Evolutionary conservation across 2,797 vertebrate species (phyloP).

Genomic region (Urocyon cinereoargenteus): DNA sequence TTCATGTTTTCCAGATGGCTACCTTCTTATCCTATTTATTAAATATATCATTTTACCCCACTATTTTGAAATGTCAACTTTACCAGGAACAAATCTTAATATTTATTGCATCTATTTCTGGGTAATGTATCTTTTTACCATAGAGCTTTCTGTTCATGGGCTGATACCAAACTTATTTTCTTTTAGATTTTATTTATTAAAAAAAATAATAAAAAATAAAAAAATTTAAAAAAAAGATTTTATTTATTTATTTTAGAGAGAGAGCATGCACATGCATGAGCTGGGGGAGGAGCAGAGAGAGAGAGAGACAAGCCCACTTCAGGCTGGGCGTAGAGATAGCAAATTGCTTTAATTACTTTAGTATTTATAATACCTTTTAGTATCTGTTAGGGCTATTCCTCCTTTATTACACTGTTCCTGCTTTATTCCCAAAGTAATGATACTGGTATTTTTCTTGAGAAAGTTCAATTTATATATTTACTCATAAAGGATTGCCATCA

Average conservation of each 20-base stretch:
- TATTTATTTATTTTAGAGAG: not conserved
- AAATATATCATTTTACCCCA: constrained; percentile 43
- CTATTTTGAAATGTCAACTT: constrained; percentile 28
- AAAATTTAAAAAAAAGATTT: no score
- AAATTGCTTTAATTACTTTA: not conserved
- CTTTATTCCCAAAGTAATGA: constrained; percentile 57
- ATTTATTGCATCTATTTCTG: not conserved
- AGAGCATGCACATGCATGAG: not conserved
- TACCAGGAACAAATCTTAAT: constrained; percentile 38
- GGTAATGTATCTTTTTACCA: not conserved
- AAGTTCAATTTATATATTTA: not conserved
- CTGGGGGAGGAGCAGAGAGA: not conserved
- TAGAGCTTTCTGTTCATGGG: not conserved
- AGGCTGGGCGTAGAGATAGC: not conserved
- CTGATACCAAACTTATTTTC: constrained; percentile 15
- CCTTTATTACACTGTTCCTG: not conserved
- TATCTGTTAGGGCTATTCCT: not conserved
- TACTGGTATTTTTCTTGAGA: constrained; percentile 21
- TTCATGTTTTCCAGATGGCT: constrained; percentile 53
- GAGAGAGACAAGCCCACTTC: not conserved
- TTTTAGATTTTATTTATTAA: not conserved
- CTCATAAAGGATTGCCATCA: not conserved
- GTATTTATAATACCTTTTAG: not conserved
- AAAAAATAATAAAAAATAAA: no score
- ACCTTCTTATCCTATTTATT: constrained; percentile 26